Evolutionary conservation across 2,797 vertebrate genomes (phyloP), one percentile per base, ranked within the genome.

Genomic region (Notamacropus eugenii): DNA sequence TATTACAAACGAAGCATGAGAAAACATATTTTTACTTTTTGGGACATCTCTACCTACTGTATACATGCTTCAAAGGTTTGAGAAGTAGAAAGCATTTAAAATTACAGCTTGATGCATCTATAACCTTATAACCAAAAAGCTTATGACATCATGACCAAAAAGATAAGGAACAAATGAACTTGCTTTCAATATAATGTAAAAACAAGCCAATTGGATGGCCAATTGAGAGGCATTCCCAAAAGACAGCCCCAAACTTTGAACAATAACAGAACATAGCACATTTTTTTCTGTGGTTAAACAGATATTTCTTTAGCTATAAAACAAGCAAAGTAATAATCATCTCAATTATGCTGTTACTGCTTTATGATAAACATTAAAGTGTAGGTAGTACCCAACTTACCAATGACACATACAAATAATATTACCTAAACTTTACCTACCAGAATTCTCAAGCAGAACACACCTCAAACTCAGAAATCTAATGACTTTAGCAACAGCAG

Each of bases 301-400:
- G 14, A 28, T 46, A 67, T 54, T 91, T 93, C 54, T 50, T 87
- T 57, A 93, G 10, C 12, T 95, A 46, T 91, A 93, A 93, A 94
- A 24, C 54, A 91, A 90, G 67, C 31, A 62, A 62, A 46, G 40
- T 31, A 62, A 9, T 55, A 34, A 54, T 93, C 27, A 54, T 12
- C 59, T 34, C 56, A 50, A 50, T 5, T 24, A 55, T 50, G 19
- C 12, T 94, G 87, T 19, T 50, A n/a, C 3, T 40, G 56, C 34
- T 92, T 95, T n/a, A 55, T 0, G 0, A 46, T 5, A 56, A n/a
- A 91, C 3, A 91, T 62, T 12, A 59, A 22, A 93, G 34, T 27
- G 82, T 31, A 54, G 10, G 92, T 34, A 90, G 12, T n/a, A 4
- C 27, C 34, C 34, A 82, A 5, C 46, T 97, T 58, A 90, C 29